These are phyloP conservation scores for Rhopalosiphum maidis DNA, from an alignment of 1,140 invertebrate genomes.

Conservation along the genomic window DNA sequence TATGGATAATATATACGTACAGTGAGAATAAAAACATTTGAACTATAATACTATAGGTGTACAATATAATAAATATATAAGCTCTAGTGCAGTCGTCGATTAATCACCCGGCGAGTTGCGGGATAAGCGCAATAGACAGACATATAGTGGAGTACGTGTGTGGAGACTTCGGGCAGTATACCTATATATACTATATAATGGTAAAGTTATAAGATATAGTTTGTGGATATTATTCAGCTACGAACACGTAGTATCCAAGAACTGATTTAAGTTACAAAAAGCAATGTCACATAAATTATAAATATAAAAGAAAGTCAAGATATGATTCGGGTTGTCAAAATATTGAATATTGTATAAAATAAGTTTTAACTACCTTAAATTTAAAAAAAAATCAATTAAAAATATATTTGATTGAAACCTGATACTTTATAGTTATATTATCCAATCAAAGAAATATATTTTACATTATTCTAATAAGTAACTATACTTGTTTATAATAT, in stretches of 20 bases:
- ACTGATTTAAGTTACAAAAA: background rate
- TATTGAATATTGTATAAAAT: background rate
- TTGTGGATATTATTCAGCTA: background rate
- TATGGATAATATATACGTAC: background rate
- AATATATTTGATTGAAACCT: background rate
- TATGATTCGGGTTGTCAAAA: background rate
- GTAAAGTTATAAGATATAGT: background rate
- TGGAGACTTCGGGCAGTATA: no score
- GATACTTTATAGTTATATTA: background rate
- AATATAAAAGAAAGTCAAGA: background rate
- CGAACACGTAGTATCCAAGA: background rate
- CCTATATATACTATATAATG: no score
- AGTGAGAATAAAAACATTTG: background rate
- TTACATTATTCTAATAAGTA: background rate
- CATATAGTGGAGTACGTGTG: no score
- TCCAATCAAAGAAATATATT: background rate
- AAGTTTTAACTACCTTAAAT: background rate
- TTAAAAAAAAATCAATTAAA: background rate
- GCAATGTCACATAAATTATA: background rate
- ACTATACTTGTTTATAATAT: no score
- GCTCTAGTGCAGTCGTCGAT: background rate
- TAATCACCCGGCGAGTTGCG: background rate
- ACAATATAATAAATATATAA: background rate
- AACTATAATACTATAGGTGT: background rate
- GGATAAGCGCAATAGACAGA: background rate